phyloP scores from a whole-genome alignment of 92 coral and sea anemone species.

The Parazoanthus darwini region DNA sequence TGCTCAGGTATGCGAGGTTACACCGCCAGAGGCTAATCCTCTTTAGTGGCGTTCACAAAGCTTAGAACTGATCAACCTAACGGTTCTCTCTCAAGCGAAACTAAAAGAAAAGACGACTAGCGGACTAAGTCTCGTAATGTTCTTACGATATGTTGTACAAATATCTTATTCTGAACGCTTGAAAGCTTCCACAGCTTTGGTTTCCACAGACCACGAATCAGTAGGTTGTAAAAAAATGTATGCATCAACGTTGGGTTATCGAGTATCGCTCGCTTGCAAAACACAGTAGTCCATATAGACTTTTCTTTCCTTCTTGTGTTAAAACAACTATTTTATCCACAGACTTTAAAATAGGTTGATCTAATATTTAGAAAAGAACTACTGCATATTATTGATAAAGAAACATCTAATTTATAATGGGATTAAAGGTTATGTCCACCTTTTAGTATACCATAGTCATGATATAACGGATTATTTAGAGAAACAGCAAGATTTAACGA shows the following conservation, averaged over 20 bases:
- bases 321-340: background rate
- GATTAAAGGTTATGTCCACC: too few species aligned
- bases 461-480: too few species aligned
- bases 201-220: background rate
- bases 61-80: background rate
- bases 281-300: background rate
- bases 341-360: background rate
- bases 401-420: background rate
- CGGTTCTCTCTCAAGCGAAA: background rate
- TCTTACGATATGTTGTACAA: background rate
- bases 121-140: background rate
- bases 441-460: too few species aligned
- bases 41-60: background rate
- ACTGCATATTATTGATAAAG: background rate
- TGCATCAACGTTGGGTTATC: background rate
- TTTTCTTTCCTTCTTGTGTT: too few species aligned
- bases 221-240: background rate
- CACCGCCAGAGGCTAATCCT: background rate
- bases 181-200: background rate
- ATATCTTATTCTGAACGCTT: background rate
- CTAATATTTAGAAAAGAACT: background rate
- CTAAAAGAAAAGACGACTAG: background rate
- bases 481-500: background rate
- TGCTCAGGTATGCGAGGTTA: slow-evolving; percentile 22
- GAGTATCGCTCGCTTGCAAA: background rate